These are phyloP conservation scores for Nyctalus aviator DNA, from an alignment of 2,797 vertebrate species.

Conservation along the genomic window DNA sequence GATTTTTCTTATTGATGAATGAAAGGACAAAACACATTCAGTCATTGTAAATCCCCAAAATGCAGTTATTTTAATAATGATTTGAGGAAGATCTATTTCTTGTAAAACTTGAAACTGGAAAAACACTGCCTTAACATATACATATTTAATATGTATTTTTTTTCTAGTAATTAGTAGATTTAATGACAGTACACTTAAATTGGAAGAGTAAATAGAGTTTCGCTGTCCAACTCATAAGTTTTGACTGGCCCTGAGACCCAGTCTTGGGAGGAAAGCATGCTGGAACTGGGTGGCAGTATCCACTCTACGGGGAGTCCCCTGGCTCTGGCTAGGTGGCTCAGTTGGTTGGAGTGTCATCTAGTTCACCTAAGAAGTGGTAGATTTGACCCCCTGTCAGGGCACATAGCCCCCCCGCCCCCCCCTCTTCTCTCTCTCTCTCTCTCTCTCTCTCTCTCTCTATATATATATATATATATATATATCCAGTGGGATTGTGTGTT, in stretches of 20 bases:
- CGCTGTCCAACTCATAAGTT: not conserved
- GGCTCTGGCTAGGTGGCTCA: too few relatives aligned
- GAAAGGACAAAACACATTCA: not conserved
- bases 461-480: too few relatives aligned
- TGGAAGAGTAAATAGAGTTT: not conserved
- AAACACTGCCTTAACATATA: not conserved
- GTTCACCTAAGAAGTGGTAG: too few relatives aligned
- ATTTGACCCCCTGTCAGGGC: too few relatives aligned
- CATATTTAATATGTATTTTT: not conserved
- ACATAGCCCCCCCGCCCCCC: too few relatives aligned
- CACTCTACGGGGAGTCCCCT: not conserved
- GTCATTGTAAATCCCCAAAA: not conserved
- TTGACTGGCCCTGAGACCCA: not conserved
- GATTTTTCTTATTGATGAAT: not conserved
- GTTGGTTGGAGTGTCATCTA: too few relatives aligned
- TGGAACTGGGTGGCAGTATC: not conserved
- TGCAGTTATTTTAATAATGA: not conserved
- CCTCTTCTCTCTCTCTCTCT: too few relatives aligned
- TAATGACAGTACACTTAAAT: not conserved
- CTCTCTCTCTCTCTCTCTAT: too few relatives aligned
- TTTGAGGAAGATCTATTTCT: not conserved
- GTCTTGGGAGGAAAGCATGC: not conserved
- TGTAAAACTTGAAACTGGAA: slow-evolving; percentile 20
- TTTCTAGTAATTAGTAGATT: not conserved
- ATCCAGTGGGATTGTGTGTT: not conserved